Percentiles rank a stretch among this genome's conserved stretches.
phyloP scores from a whole-genome alignment of 2,888 invertebrate species.

The Spodoptera picta region DNA sequence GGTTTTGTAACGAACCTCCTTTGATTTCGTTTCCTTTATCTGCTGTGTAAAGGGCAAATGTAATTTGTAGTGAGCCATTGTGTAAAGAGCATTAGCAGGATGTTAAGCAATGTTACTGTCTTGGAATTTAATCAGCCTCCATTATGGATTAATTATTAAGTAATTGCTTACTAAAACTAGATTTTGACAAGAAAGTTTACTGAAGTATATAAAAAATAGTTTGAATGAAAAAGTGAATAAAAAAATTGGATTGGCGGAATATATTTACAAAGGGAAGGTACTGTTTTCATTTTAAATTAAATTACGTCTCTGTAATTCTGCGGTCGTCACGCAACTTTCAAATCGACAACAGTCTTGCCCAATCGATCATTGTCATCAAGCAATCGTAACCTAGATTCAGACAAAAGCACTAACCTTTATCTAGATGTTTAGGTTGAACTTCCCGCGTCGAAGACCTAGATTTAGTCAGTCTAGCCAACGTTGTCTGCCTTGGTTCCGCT shows the following conservation, averaged over 20 bases:
- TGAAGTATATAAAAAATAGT: too few relatives aligned
- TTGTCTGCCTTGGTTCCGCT: slow-evolving; percentile 80
- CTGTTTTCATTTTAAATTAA: neutral
- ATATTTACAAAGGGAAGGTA: neutral
- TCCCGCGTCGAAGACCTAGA: slow-evolving; percentile 86
- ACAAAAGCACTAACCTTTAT: slow-evolving; percentile 74
- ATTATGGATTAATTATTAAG: too few relatives aligned
- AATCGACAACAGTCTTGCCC: slow-evolving; percentile 24
- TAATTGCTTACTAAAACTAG: too few relatives aligned
- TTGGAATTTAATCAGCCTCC: too few relatives aligned
- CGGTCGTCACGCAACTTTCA: slow-evolving; percentile 10
- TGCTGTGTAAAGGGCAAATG: slow-evolving; percentile 24
- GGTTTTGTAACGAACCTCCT: slow-evolving; percentile 34
- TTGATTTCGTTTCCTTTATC: slow-evolving; percentile 35
- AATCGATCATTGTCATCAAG: slow-evolving; percentile 28
- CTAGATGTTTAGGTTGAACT: slow-evolving; percentile 78
- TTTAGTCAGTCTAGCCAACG: slow-evolving; percentile 81
- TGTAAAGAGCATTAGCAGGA: slow-evolving; percentile 14
- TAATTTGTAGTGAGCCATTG: slow-evolving; percentile 13
- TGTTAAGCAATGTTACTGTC: slow-evolving; percentile 1
- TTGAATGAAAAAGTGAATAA: too few relatives aligned
- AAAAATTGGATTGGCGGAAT: too few relatives aligned
- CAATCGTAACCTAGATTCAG: slow-evolving; percentile 25
- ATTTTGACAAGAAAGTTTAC: too few relatives aligned
- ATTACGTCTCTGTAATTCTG: neutral